Evolutionary conservation across 2,888 invertebrate genomes (phyloP), one percentile per base, ranked within the genome.

Genomic region (Heliconius charithonia): DNA sequence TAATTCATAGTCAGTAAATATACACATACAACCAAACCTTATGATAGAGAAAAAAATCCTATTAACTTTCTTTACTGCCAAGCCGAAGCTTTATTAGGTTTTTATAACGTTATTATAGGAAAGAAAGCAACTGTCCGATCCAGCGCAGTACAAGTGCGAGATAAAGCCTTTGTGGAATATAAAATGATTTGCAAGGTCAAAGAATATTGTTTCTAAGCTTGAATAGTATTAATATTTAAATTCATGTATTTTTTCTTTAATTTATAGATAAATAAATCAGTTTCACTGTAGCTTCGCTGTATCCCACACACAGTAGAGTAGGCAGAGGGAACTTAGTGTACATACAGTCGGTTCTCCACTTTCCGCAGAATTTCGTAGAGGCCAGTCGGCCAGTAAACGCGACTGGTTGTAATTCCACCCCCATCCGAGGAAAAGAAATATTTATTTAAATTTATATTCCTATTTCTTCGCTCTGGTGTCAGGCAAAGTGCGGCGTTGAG

Each of bases 51-150:
- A 72, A 32, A n/a, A 32, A 59, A 59, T 4, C 25, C 72, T 59
- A 37, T 56, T 72, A 72, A 59, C 59, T 59, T 59, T 59, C 59
- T 72, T 72, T 72, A 72, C 59, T 32, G 25, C 59, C 56, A 72
- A 72, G 72, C 37, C 19, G 51, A 12, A 67, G 37, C 71, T n/a
- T 72, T 32, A 72, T 72, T 37, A 25, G 71, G 32, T 32, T 72
- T 69, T 59, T 59, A 59, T 72, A 59, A 72, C 56, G n/a, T 72
- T 37, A 72, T 72, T 56, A 59, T n/a, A 72, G 59, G 59, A 72
- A 72, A 72, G 72, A 59, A 71, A 37, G 72, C 56, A 72, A 59
- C 72, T 72, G 72, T 37, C 56, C 72, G n/a, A 72, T 56, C 13
- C 37, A 59, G 25, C 22, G 32, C n/a, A 9, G n/a, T 59, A 59